Evolutionary conservation across 2,797 vertebrate species (phyloP), one percentile per base, ranked within the genome.

Genomic region (Channallabes apus): DNA sequence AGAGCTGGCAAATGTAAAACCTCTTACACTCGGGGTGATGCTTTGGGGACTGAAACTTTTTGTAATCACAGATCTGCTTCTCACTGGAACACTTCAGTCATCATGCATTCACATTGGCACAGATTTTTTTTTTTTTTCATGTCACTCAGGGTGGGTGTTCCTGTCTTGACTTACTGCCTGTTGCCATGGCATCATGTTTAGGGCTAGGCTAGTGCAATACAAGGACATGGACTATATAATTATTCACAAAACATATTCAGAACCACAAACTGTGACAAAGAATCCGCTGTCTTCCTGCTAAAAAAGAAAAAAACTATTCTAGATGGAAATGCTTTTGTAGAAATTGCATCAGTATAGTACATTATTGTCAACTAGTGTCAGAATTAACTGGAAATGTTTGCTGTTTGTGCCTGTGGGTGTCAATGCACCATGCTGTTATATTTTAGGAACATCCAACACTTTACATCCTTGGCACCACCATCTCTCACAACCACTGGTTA

Each of bases 61-160:
- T 65, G n/a, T n/a, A 65, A 65, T 80, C 65, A 65, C 61, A 80
- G 61, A 80, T 32, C 38, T 67, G 32, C 35, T n/a, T 41, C 32
- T 61, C 27, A 20, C 62, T 51, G 62, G 24, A 80, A 54, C 41
- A 67, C 41, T 80, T 67, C 79, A 67, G 38, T 80, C 29, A 22
- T 67, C 3, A 6, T 54, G 38, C 8, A 1, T 64, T 64, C 32
- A 79, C 58, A 62, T 32, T 14, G 22, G 58, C 58, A 62, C 12
- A 41, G 24, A 78, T 77, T 77, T 32, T 4, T 77, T 56, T 27
- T 51, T 75, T 61, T 78, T 61, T n/a, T 62, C 59, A 46, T 80
- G 78, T 80, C 61, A 80, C 38, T 80, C 38, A 67, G 17, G 38
- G 62, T 58, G 24, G 41, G 61, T 46, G 51, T 51, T 27, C 46